A percentile compares a stretch with the other conserved stretches of the same genome.
Conservation (phyloP, 2,113 vertebrate species). For the Cavia porcellus region DNA sequence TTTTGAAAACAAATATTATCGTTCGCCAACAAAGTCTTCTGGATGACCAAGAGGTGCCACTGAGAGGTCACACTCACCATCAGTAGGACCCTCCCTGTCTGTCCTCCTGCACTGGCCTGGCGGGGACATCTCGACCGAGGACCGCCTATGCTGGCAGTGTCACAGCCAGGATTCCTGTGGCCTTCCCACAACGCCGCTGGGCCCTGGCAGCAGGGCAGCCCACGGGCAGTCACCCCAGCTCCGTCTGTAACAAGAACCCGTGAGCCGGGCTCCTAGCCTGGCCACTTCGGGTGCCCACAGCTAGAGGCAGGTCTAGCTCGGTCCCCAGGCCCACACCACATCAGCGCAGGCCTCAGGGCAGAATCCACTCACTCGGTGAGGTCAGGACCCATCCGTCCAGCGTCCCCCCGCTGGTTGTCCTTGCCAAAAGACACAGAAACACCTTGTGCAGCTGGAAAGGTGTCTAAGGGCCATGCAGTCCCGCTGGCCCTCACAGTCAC, state of each 20-base stretch:
- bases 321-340: rapidly evolving
- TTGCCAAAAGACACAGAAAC: neutral
- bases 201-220: neutral
- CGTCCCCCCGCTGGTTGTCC: neutral
- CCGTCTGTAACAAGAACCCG: neutral
- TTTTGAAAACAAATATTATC: neutral
- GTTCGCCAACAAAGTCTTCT: neutral
- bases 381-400: neutral
- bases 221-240: neutral
- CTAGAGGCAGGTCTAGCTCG: rapidly evolving
- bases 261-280: neutral
- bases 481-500: neutral
- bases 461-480: rapidly evolving
- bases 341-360: neutral
- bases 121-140: neutral
- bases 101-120: neutral
- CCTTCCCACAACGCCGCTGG: neutral
- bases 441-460: neutral
- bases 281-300: no score
- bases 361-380: neutral
- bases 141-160: neutral
- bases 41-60: neutral
- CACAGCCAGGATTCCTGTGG: rapidly evolving
- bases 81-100: neutral
- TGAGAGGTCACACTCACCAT: neutral